Conservation (phyloP, 2,113 vertebrate species). For the Halichoeres trimaculatus region DNA sequence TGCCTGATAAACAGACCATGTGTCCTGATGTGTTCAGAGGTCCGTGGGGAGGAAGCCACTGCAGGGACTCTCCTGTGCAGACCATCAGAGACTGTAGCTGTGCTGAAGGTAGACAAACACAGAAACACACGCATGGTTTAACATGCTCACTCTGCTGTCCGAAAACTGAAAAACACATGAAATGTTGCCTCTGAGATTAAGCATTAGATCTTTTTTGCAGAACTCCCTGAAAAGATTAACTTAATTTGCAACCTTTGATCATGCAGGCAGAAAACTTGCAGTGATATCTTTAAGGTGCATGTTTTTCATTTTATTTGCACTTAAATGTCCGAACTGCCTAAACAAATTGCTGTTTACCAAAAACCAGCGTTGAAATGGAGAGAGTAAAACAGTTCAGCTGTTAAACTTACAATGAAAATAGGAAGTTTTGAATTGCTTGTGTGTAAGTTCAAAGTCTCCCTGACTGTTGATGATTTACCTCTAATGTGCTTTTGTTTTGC, state of each 20-base stretch:
- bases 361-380: not conserved
- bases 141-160: slow-evolving; percentile 1
- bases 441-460: slow-evolving; percentile 52
- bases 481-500: slow-evolving; percentile 32
- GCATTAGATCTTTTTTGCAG: not conserved
- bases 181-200: slow-evolving; percentile 3
- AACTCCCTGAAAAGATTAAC: slow-evolving; percentile 17
- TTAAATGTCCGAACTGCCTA: not conserved
- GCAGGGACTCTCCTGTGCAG: slow-evolving; percentile 95
- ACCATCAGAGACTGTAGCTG: slow-evolving; percentile 91
- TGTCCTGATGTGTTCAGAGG: slow-evolving; percentile 96
- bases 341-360: not conserved
- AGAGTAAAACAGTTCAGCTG: not conserved
- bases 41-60: slow-evolving; percentile 92
- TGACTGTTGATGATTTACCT: slow-evolving; percentile 61
- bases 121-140: not conserved
- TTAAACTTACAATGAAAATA: not conserved
- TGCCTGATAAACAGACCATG: slow-evolving; percentile 89
- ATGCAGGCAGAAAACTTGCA: not conserved
- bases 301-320: not conserved
- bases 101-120: slow-evolving; percentile 84
- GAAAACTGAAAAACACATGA: slow-evolving; percentile 2
- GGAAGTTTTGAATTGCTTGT: not conserved
- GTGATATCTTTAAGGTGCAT: not conserved
- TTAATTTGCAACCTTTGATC: not conserved